Conservation (phyloP, 2,113 vertebrate genomes). For the Anhinga rufa region DNA sequence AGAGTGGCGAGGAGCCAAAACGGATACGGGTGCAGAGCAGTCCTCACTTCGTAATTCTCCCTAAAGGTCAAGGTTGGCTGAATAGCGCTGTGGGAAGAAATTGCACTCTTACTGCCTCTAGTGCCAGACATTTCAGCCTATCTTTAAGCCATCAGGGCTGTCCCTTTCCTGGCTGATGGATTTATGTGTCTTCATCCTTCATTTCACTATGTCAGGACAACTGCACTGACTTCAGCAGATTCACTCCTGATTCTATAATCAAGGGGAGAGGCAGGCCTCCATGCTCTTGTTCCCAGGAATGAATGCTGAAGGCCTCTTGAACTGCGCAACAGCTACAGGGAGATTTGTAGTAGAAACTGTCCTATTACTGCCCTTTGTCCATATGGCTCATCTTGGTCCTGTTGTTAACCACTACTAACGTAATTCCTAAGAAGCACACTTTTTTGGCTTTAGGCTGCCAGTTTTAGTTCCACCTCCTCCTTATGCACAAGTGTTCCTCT, state of each 20-base stretch:
- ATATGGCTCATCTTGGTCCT: background rate
- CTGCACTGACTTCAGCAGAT: background rate
- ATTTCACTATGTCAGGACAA: background rate
- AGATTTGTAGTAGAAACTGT: background rate
- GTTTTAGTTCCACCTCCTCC: background rate
- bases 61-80: background rate
- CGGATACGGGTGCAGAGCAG: rapidly evolving
- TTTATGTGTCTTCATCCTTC: background rate
- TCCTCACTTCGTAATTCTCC: background rate
- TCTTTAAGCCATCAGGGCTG: background rate
- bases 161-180: background rate
- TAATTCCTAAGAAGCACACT: background rate
- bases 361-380: background rate
- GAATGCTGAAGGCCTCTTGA: background rate
- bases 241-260: background rate
- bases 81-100: background rate
- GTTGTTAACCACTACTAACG: background rate
- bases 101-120: background rate
- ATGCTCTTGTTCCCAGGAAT: background rate
- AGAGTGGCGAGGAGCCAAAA: background rate
- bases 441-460: background rate
- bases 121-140: background rate
- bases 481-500: background rate
- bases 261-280: background rate
- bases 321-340: background rate